Evolutionary conservation across 2,888 invertebrate species (phyloP), one percentile per base, ranked within the genome.

Genomic region (Liopterus haemorrhoidalis): DNA sequence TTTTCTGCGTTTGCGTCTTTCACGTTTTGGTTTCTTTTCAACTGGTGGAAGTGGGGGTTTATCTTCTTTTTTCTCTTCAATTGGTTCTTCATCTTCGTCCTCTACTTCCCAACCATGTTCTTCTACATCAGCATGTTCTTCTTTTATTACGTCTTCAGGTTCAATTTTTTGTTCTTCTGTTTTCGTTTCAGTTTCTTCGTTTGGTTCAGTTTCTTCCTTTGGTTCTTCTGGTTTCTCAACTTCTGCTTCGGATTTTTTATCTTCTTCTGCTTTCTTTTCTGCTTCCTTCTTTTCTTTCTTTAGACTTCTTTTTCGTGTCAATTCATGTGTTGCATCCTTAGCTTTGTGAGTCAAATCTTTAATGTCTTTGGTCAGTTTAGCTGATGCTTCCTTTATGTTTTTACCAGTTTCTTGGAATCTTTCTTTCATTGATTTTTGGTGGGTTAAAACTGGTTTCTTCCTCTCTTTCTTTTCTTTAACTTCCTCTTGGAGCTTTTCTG

Each of bases 211-310:
- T 16, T 15, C 38, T 21, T 40, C 37, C 12, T 28, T 33, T 24
- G 15, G 11, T 35, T 45, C 36, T 5, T 48, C 44, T 22, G 22
- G n/a, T n/a, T n/a, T n/a, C n/a, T n/a, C n/a, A n/a, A n/a, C 16
- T 45, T 60, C 59, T 50, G 61, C 60, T 1, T 50, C 41, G 3
- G 60, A 55, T 8, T 30, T 36, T 22, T 35, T 21, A 2, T 43
- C 44, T 30, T 32, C 37, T 24, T 43, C 16, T 19, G 12, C 25
- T 5, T 25, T 25, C 3, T 2, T 11, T 25, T 25, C 25, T 11
- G 25, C n/a, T 12, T 11, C 2, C 12, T 25, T 9, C 11, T 9
- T 25, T 25, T 25, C 25, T 2, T 25, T 25, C 12, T 11, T 12
- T 2, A 11, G 11, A 25, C 12, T 25, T 12, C 12, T 3, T 3